Evolutionary conservation across 2,888 invertebrate species (phyloP).

Genomic region (Limnephilus auricula): DNA sequence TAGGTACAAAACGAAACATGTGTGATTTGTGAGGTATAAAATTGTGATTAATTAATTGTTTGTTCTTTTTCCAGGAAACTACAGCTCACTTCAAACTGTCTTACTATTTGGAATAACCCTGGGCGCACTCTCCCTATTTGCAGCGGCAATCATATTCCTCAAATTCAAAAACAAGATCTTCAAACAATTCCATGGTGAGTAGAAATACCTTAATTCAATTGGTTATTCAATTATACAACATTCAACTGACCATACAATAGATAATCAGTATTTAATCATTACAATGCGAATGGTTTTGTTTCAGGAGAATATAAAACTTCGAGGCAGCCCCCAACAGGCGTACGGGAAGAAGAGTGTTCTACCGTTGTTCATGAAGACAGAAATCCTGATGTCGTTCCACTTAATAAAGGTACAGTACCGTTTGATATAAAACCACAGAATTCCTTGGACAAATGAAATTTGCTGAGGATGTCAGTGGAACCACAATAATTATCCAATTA

Average conservation of each 20-base stretch:
- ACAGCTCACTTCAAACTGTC: slow-evolving; percentile 59
- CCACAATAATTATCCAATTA: too few species aligned
- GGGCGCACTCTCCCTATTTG: slow-evolving; percentile 52
- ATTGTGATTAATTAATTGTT: too few species aligned
- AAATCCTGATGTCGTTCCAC: slow-evolving; percentile 65
- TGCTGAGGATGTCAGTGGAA: too few species aligned
- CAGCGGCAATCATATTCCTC: slow-evolving; percentile 55
- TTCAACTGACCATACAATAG: background rate
- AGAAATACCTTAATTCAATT: background rate
- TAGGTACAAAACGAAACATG: background rate
- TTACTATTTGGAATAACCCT: slow-evolving; percentile 59
- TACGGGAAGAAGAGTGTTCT: slow-evolving; percentile 63
- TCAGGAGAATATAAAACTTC: slow-evolving; percentile 61
- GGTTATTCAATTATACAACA: background rate
- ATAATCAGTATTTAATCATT: background rate
- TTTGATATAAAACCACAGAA: background rate
- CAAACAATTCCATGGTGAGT: slow-evolving; percentile 61
- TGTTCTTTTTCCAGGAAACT: slow-evolving; percentile 54
- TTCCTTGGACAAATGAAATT: too few species aligned
- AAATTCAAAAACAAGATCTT: slow-evolving; percentile 62
- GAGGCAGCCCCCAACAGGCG: slow-evolving; percentile 55
- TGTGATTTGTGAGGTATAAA: too few species aligned
- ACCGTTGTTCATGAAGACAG: slow-evolving; percentile 64
- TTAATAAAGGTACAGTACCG: slow-evolving; percentile 61
- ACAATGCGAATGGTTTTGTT: background rate